Percentiles rank a stretch among this genome's conserved stretches.
These are phyloP conservation scores for Leptinotarsa undecemlineata DNA, from an alignment of 1,140 invertebrate species.

Conservation along the genomic window DNA sequence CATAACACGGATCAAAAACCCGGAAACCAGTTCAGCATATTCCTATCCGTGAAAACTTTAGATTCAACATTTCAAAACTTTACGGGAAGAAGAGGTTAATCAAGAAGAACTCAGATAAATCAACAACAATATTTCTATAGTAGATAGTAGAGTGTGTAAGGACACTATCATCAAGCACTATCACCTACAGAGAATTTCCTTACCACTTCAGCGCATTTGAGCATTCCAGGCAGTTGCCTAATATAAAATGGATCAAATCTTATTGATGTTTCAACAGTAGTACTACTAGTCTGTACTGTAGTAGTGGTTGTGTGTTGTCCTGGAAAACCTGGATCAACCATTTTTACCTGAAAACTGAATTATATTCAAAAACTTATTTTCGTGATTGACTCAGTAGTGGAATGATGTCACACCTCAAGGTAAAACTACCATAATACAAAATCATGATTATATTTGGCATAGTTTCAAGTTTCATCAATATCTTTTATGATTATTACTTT, in stretches of 20 bases:
- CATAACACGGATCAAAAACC: no score
- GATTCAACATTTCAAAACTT: no score
- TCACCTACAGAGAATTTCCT: constrained; percentile 54
- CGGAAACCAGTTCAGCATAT: no score
- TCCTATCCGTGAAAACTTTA: no score
- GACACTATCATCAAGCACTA: neutral
- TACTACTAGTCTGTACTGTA: constrained; percentile 65
- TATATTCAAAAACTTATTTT: neutral
- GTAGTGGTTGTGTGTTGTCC: constrained; percentile 71
- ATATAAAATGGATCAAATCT: constrained; percentile 75
- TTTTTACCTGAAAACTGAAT: constrained; percentile 43
- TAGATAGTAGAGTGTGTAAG: no score
- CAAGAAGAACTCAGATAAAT: no score
- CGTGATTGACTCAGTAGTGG: neutral
- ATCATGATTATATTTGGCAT: no score
- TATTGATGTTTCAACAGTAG: constrained; percentile 69
- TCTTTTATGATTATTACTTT: no score
- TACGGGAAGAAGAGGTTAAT: no score
- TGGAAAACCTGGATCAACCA: constrained; percentile 71
- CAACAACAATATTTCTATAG: no score
- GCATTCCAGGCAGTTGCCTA: constrained; percentile 71
- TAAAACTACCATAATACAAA: neutral
- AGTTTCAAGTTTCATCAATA: no score
- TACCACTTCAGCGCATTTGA: constrained; percentile 81
- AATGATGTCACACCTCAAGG: constrained; percentile 1